Evolutionary conservation across 2,888 invertebrate species (phyloP), one percentile per base, ranked within the genome.

Genomic region (Smittia aterrima): DNA sequence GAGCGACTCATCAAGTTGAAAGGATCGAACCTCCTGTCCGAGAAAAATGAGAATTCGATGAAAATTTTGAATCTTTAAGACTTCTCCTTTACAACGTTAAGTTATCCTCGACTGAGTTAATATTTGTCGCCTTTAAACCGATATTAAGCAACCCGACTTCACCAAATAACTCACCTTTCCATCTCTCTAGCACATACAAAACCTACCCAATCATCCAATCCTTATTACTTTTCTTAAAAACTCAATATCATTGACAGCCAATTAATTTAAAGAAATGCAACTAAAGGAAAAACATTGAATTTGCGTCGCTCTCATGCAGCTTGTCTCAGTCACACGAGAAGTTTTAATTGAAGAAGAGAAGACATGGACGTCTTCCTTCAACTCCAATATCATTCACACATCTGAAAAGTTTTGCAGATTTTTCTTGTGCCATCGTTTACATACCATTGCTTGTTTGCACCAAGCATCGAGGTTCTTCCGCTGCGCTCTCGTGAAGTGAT

Each of bases 401-500:
- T 62, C 18, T 24, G 18, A 24, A 62, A 24, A 16, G 13, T 16
- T 25, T 7, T 20, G 6, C 3, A 18, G 6, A 54, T 13, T 20
- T 62, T 24, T 13, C 18, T 62, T 20, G 18, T 62, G 16, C 24
- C 18, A 25, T 62, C 25, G 25, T 62, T 38, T 79, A 86, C 86
- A 88, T 92, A 96, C 97, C 94, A 92, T 90, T 76, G 94, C 92
- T 87, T 95, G 94, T 87, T 94, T 96, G 87, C 93, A 94, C 98
- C 97, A 97, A 83, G 92, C 90, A 86, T 96, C 96, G 85, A 98
- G 94, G 88, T 96, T 96, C 91, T 97, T 97, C 87, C 97, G 89
- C 86, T 97, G 97, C 80, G 96, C 94, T 89, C 97, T 97, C 86
- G 96, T 96, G 91, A 98, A 97, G 90, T 97, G 97, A 90, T 97